Evolutionary conservation across 2,888 invertebrate genomes (phyloP), one percentile per base, ranked within the genome.

Genomic region (Luperina nickerlii): DNA sequence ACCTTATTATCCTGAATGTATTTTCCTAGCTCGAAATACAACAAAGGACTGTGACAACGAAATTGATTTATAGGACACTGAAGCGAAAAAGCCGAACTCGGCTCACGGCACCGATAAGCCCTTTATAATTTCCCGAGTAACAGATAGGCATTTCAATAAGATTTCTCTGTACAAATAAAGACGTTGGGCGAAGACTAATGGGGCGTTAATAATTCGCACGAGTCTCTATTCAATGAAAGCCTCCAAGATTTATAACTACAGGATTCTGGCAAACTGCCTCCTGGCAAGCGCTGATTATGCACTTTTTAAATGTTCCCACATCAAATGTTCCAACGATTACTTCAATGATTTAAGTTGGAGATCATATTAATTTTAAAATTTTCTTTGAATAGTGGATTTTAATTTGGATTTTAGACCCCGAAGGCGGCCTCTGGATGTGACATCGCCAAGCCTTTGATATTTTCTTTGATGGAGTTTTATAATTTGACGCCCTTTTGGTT

Each of bases 181-280:
- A 95, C 95, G 93, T 94, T 95, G 90, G 91, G 92, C 90, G 91
- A 92, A 90, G 94, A 94, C 95, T 96, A 96, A 96, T 96, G 96
- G 96, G 90, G 94, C 95, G 96, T 95, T 96, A 95, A 96, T 96
- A 96, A 96, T 96, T 96, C 92, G 94, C 93, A 92, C 94, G 94
- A 95, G 95, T 94, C 93, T 92, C 95, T 94, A 95, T 96, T 96
- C 93, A 96, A 95, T 95, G 94, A 94, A 91, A 92, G 93, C 94
- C 93, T 90, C 93, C 90, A 91, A 95, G 96, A 96, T 96, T 96
- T 96, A 96, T 95, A 94, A 94, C 95, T 95, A 95, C 95, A 95
- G 95, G 92, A 92, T 94, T 91, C 95, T 96, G 96, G 96, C 96
- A 96, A 95, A 94, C 94, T 96, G 96, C 96, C 96, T 94, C 93